Evolutionary conservation across 2,797 vertebrate species (phyloP), one percentile per base, ranked within the genome.

Genomic region (Phylloscopus collybita): DNA sequence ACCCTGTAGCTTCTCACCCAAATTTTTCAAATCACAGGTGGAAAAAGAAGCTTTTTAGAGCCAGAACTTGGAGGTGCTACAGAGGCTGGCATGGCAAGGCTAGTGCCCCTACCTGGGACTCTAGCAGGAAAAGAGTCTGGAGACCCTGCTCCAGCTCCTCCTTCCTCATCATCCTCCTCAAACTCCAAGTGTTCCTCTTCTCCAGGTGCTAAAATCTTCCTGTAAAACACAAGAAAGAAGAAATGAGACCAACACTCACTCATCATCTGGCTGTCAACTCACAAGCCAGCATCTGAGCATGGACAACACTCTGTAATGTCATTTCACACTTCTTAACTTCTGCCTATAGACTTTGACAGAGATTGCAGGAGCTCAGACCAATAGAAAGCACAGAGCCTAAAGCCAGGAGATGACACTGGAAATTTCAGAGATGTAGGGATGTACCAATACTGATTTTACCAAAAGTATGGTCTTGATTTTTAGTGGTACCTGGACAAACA

Each of bases 131-230:
- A 99, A 23, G 98, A 98, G 72, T 99, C 98, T 5, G 98, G 98
- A 80, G 98, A 98, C 29, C 98, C 98, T 26, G 98, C 98, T 96
- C 99, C 98, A 78, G 98, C 98, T 40, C 98, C 98, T 69, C 98
- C 98, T 81, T 98, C 98, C 32, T 99, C 99, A 32, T 99, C 98
- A 95, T 99, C 99, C 86, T 99, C 99, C 95, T 99, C 99, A 95
- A 99, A 97, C 96, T 99, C 99, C 65, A 99, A 98, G 97, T 99
- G 99, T 97, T 99, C 99, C 96, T 99, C 99, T 95, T 99, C 99
- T 61, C 99, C 99, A 16, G 99, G 99, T 80, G 99, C 99, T 23
- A 99, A 98, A 97, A 99, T 99, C 98, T 98, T 99, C 98, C 99
- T 99, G 95, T 90, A 80, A 79, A 73, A 80, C 19, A 56, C 2